Evolutionary conservation across 1,140 invertebrate species (phyloP).

Genomic region (Eueides isabella): DNA sequence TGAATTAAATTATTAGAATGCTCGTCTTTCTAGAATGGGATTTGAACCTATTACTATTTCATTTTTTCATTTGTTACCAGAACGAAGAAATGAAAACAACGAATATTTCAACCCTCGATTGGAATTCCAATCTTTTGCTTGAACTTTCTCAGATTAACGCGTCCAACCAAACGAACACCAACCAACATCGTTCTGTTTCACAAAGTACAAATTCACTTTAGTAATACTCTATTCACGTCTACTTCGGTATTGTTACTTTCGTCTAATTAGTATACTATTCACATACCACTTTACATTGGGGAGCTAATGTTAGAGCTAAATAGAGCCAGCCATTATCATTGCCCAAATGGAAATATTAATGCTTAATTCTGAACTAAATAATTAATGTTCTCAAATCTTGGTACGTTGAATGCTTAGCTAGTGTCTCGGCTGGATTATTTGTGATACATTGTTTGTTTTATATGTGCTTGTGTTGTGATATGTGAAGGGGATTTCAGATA

Average conservation of each 20-base stretch:
- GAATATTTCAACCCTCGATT: no score
- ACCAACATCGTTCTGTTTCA: neutral
- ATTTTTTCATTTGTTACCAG: no score
- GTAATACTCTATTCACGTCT: neutral
- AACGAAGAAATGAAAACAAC: no score
- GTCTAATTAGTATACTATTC: conserved; percentile 24
- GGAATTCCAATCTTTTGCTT: no score
- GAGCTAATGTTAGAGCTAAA: conserved; percentile 21
- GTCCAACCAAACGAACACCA: no score
- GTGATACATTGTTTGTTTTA: neutral
- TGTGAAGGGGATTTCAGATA: no score
- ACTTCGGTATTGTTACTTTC: conserved; percentile 17
- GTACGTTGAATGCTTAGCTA: neutral
- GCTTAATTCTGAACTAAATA: conserved; percentile 24
- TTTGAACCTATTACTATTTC: no score
- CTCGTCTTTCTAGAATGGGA: no score
- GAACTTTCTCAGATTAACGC: no score
- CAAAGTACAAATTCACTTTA: neutral
- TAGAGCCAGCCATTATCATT: conserved; percentile 12
- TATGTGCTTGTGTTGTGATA: neutral
- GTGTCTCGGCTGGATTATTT: neutral
- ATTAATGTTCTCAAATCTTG: neutral
- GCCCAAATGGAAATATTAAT: conserved; percentile 26
- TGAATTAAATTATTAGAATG: no score
- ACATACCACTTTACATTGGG: conserved; percentile 18